phyloP scores from a whole-genome alignment of 2,888 invertebrate genomes.

The Melipona bicolor region DNA sequence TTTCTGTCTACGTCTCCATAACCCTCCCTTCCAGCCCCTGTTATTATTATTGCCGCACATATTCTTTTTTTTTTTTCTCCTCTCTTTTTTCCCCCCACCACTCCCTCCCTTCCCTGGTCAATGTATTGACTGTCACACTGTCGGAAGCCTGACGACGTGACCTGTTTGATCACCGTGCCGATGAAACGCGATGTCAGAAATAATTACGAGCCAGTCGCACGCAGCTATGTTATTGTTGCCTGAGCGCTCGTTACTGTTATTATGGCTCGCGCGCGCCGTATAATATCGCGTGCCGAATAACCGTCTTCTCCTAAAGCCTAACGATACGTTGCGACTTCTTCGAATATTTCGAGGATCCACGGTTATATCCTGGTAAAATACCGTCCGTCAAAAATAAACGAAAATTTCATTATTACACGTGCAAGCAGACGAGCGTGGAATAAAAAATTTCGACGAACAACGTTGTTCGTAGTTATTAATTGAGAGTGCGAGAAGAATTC shows the following conservation, averaged over 20 bases:
- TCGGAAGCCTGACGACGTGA: slow-evolving; percentile 63
- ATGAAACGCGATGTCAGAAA: slow-evolving; percentile 59
- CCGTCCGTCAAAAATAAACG: background rate
- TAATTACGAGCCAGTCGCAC: slow-evolving; percentile 53
- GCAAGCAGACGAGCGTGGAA: no score
- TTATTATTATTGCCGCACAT: slow-evolving; percentile 75
- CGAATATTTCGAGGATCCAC: background rate
- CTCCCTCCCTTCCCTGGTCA: slow-evolving; percentile 45
- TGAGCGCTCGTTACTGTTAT: slow-evolving; percentile 35
- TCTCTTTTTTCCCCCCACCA: no score
- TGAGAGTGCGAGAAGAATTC: background rate
- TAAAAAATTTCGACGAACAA: no score
- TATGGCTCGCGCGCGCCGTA: slow-evolving; percentile 5
- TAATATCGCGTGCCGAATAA: slow-evolving; percentile 9
- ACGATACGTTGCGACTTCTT: background rate
- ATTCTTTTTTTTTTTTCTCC: slow-evolving; percentile 49
- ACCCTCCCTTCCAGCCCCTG: slow-evolving; percentile 30
- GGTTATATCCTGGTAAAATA: background rate
- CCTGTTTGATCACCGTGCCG: slow-evolving; percentile 63
- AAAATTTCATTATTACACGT: no score
- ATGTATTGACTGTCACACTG: slow-evolving; percentile 61
- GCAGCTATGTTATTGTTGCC: slow-evolving; percentile 26
- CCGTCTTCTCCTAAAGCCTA: background rate
- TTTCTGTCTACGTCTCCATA: slow-evolving; percentile 69
- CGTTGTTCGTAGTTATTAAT: no score